These are phyloP conservation scores for Escarpia spicata DNA, from an alignment of 2,888 invertebrate species.

Conservation along the genomic window DNA sequence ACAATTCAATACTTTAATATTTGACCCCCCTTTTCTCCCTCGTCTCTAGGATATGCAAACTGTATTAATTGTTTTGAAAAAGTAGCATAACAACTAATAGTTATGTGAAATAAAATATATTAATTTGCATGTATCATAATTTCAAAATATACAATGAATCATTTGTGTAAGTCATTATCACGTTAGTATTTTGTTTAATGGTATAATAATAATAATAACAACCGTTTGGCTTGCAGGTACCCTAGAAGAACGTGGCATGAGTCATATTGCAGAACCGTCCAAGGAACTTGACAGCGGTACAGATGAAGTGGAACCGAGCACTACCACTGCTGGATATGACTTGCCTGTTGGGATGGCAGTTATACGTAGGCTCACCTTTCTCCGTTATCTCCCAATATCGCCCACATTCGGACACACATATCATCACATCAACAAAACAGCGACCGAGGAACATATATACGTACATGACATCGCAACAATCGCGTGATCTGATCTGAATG, in stretches of 20 bases:
- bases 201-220: neutral
- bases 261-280: neutral
- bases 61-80: too few relatives aligned
- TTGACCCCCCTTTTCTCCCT: too few relatives aligned
- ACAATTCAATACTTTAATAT: too few relatives aligned
- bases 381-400: neutral
- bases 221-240: neutral
- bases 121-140: too few relatives aligned
- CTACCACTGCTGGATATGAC: conserved; percentile 13
- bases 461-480: neutral
- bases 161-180: neutral
- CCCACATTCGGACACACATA: neutral
- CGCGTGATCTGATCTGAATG: neutral
- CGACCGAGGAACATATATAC: neutral
- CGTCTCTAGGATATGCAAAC: too few relatives aligned
- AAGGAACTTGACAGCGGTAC: neutral
- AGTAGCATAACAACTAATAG: too few relatives aligned
- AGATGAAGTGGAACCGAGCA: neutral
- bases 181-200: neutral
- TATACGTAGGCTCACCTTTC: neutral
- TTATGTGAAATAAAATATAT: too few relatives aligned
- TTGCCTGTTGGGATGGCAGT: neutral
- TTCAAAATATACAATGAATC: too few relatives aligned
- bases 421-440: neutral
- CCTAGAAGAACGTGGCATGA: neutral